phyloP scores from a whole-genome alignment of 2,888 invertebrate genomes.

The Pelosia muscerda region DNA sequence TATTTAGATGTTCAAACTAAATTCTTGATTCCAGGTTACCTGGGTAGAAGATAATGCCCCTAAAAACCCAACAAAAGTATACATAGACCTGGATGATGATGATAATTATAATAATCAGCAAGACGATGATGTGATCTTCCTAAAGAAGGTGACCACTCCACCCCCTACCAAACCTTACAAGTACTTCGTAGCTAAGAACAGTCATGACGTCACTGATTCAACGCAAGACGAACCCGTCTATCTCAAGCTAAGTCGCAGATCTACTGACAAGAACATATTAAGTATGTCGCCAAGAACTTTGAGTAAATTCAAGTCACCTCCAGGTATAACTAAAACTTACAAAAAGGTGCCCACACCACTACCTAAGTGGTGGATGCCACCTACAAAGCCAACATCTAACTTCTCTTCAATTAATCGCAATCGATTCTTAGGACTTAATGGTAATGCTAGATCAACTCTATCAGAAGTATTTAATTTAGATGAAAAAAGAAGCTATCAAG shows the following conservation, averaged over 20 bases:
- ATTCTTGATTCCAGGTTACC: constrained; percentile 67
- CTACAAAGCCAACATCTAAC: constrained; percentile 61
- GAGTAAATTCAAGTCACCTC: constrained; percentile 72
- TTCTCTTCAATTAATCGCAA: constrained; percentile 62
- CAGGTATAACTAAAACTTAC: constrained; percentile 75
- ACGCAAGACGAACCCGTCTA: constrained; percentile 63
- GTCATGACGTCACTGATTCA: constrained; percentile 51
- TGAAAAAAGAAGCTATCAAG: constrained; percentile 86
- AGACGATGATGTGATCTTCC: constrained; percentile 76
- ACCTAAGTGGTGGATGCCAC: constrained; percentile 71
- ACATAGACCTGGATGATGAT: constrained; percentile 73
- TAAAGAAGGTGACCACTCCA: constrained; percentile 70
- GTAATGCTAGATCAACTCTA: constrained; percentile 72
- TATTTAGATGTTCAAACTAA: not conserved
- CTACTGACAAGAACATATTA: constrained; percentile 59
- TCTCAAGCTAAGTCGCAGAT: constrained; percentile 65
- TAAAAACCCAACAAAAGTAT: constrained; percentile 68
- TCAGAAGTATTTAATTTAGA: constrained; percentile 86
- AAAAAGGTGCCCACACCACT: constrained; percentile 67
- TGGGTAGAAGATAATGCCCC: constrained; percentile 63
- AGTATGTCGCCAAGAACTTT: constrained; percentile 67
- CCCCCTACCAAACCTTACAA: constrained; percentile 68
- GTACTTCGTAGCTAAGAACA: constrained; percentile 61
- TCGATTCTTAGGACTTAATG: constrained; percentile 67
- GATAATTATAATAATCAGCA: constrained; percentile 57